These are phyloP conservation scores for Meriones unguiculatus DNA, from an alignment of 2,113 vertebrate species.

Conservation along the genomic window DNA sequence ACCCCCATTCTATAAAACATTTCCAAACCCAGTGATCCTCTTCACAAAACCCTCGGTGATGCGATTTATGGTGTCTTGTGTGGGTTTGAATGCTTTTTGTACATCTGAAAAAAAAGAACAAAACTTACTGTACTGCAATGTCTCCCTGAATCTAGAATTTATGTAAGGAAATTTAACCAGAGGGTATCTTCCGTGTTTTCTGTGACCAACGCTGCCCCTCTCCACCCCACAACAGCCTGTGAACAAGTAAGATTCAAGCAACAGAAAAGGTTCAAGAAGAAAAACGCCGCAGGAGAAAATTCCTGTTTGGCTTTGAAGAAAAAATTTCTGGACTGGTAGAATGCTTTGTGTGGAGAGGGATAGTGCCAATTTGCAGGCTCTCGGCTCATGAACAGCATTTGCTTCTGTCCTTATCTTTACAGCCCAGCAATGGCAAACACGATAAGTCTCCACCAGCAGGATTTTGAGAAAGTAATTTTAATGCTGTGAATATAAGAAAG, in stretches of 20 bases:
- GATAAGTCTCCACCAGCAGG: slow-evolving; percentile 90
- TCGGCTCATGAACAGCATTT: slow-evolving; percentile 87
- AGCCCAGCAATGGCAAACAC: slow-evolving; percentile 88
- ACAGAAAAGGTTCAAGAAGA: slow-evolving; percentile 72
- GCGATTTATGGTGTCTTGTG: not conserved
- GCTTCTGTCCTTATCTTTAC: slow-evolving; percentile 90
- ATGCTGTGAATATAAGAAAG: slow-evolving; percentile 88
- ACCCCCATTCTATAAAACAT: not conserved
- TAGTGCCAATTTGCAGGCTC: slow-evolving; percentile 89
- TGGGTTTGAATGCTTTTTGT: slow-evolving; percentile 37
- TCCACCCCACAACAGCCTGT: slow-evolving; percentile 43
- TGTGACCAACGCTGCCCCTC: slow-evolving; percentile 56
- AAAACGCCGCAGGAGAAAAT: slow-evolving; percentile 80
- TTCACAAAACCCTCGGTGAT: not conserved
- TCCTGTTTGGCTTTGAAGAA: slow-evolving; percentile 84
- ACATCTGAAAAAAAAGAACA: not conserved
- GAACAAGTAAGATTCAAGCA: slow-evolving; percentile 79
- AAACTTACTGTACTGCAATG: slow-evolving; percentile 7
- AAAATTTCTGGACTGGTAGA: slow-evolving; percentile 85
- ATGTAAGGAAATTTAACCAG: slow-evolving; percentile 44
- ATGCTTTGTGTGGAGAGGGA: slow-evolving; percentile 88
- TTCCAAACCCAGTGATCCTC: not conserved
- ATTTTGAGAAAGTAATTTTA: slow-evolving; percentile 90
- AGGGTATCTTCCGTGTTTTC: slow-evolving; percentile 46
- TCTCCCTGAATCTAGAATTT: slow-evolving; percentile 70